A percentile compares a stretch with the other conserved stretches of the same genome.
These are phyloP conservation scores for Forbesichthys agassizii DNA, from an alignment of 2,113 vertebrate genomes.

Conservation along the genomic window DNA sequence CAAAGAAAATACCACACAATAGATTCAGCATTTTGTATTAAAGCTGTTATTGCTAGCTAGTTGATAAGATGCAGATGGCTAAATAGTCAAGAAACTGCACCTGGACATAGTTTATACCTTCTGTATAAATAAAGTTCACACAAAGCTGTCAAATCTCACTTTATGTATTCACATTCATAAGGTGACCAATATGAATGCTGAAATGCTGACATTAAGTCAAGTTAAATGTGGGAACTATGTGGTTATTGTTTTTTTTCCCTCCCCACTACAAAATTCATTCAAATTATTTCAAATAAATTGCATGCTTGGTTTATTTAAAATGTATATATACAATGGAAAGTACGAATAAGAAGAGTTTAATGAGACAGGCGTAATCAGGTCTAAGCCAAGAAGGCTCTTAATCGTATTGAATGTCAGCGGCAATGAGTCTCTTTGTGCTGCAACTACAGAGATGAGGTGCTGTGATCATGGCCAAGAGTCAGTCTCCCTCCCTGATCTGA, in stretches of 20 bases:
- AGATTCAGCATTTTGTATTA: conserved; percentile 3
- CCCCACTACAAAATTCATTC: too few relatives aligned
- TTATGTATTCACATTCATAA: too few relatives aligned
- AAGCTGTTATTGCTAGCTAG: not conserved
- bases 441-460: conserved; percentile 9
- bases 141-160: too few relatives aligned
- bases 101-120: too few relatives aligned
- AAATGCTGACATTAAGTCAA: too few relatives aligned
- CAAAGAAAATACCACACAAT: conserved; percentile 39
- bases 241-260: too few relatives aligned
- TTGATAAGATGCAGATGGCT: conserved; percentile 14
- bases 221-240: too few relatives aligned
- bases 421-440: conserved; percentile 46
- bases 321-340: conserved; percentile 56
- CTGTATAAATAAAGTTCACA: too few relatives aligned
- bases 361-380: conserved; percentile 55
- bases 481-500: conserved; percentile 45
- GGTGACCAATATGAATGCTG: too few relatives aligned
- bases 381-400: conserved; percentile 59
- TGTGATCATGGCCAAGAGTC: conserved; percentile 20
- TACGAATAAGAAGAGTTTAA: conserved; percentile 66
- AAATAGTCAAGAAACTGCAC: not conserved
- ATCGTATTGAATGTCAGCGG: conserved; percentile 58
- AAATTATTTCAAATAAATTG: too few relatives aligned
- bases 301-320: conserved; percentile 18